A percentile compares a stretch with the other conserved stretches of the same genome.
These are phyloP conservation scores for Cebidichthys violaceus DNA, from an alignment of 2,113 vertebrate species.

Conservation along the genomic window DNA sequence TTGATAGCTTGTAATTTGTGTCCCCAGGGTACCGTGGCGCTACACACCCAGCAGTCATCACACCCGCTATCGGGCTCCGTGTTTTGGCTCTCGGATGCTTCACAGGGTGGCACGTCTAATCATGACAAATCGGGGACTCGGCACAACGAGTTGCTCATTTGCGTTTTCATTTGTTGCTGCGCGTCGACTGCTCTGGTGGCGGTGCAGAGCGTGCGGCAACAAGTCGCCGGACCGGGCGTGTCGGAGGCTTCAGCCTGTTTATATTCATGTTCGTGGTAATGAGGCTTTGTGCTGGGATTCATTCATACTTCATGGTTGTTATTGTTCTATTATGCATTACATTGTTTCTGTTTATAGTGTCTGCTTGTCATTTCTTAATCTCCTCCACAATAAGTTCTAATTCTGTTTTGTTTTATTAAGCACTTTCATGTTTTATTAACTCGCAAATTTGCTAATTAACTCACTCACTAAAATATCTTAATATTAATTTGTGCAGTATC, in stretches of 20 bases:
- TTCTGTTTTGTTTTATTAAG: slow-evolving; percentile 10
- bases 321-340: slow-evolving; percentile 4
- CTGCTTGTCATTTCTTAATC: neutral
- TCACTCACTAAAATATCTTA: neutral
- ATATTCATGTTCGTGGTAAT: slow-evolving; percentile 18
- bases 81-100: slow-evolving; percentile 18
- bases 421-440: slow-evolving; percentile 24
- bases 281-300: slow-evolving; percentile 27
- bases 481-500: slow-evolving; percentile 6
- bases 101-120: slow-evolving; percentile 30
- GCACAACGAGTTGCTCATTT: slow-evolving; percentile 40
- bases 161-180: slow-evolving; percentile 26
- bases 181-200: neutral
- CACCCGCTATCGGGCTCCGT: neutral
- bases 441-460: slow-evolving; percentile 22
- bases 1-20: neutral
- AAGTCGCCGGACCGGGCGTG: neutral
- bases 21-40: neutral
- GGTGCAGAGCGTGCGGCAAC: neutral
- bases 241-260: neutral
- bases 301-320: slow-evolving; percentile 22
- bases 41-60: slow-evolving; percentile 5
- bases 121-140: slow-evolving; percentile 31
- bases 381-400: slow-evolving; percentile 11
- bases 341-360: slow-evolving; percentile 10